Percentiles rank a stretch among this genome's conserved stretches.
These are phyloP conservation scores for Silurus meridionalis DNA, from an alignment of 2,113 vertebrate genomes.

Conservation along the genomic window DNA sequence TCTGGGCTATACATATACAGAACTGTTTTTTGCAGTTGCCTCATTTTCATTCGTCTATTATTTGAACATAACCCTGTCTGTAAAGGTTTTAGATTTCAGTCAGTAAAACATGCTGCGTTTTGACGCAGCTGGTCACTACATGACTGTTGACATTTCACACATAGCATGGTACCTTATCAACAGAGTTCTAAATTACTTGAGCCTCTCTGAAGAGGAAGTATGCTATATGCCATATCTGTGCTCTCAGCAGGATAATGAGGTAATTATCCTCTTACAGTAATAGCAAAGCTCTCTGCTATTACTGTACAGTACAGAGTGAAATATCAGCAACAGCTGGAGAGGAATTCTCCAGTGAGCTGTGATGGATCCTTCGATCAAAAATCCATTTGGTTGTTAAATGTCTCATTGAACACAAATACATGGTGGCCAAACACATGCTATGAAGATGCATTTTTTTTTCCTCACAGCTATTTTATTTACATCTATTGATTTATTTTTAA, in stretches of 20 bases:
- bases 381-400: constrained; percentile 35
- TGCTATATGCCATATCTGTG: constrained; percentile 36
- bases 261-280: constrained; percentile 40
- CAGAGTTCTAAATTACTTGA: constrained; percentile 30
- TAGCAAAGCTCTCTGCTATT: constrained; percentile 33
- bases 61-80: background rate
- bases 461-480: background rate
- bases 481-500: background rate
- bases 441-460: background rate
- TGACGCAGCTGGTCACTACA: constrained; percentile 19
- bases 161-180: constrained; percentile 23
- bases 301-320: constrained; percentile 31
- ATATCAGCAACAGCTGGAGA: constrained; percentile 33
- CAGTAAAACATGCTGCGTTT: constrained; percentile 17
- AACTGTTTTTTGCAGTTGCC: background rate
- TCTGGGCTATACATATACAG: background rate
- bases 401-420: constrained; percentile 13
- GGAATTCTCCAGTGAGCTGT: constrained; percentile 40
- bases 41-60: background rate
- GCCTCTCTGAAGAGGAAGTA: constrained; percentile 39
- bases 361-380: constrained; percentile 39
- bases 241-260: constrained; percentile 45
- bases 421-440: background rate
- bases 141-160: constrained; percentile 45
- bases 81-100: constrained; percentile 4